phyloP scores from a whole-genome alignment of 2,797 vertebrate genomes.

The Spinus pinus region DNA sequence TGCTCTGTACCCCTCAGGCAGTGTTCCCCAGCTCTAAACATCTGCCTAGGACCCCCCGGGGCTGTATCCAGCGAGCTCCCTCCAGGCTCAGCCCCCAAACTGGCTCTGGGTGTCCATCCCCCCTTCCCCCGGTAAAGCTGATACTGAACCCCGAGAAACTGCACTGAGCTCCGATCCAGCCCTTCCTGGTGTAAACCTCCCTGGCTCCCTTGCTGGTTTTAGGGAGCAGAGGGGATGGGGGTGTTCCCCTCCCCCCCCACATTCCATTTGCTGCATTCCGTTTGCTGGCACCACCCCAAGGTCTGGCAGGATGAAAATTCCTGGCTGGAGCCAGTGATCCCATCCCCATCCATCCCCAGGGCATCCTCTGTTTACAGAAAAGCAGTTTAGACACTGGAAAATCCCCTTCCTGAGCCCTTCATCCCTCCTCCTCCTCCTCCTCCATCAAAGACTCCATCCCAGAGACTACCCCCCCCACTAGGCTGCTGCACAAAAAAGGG shows the following conservation, averaged over 20 bases:
- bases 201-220: neutral
- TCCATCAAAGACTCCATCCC: neutral
- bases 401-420: neutral
- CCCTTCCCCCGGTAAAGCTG: neutral
- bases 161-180: neutral
- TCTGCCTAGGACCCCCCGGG: neutral
- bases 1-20: neutral
- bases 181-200: neutral
- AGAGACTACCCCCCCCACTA: fast-evolving
- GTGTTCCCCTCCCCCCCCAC: neutral
- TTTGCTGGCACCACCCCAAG: neutral
- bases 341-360: neutral
- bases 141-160: neutral
- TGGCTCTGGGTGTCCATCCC: fast-evolving
- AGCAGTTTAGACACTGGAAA: neutral
- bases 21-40: neutral
- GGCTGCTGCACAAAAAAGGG: neutral
- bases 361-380: neutral
- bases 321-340: neutral
- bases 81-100: neutral
- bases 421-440: neutral
- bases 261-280: neutral
- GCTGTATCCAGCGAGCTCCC: neutral
- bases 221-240: neutral
- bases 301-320: neutral